A percentile compares a stretch with the other conserved stretches of the same genome.
Conservation (phyloP, 2,797 vertebrate genomes). For the Odontamblyopus rebecca region DNA sequence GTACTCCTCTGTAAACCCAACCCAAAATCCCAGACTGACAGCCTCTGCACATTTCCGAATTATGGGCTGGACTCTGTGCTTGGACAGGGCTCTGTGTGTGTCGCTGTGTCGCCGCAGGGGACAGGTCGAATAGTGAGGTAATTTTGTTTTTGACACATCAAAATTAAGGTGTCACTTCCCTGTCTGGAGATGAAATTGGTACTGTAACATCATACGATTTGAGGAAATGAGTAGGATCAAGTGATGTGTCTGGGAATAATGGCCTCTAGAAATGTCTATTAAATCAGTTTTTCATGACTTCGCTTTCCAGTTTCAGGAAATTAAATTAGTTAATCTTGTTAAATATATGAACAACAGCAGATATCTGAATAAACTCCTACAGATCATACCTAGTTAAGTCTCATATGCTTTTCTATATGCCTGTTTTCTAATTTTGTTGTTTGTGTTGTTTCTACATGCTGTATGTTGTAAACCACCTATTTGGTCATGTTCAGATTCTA, state of each 20-base stretch:
- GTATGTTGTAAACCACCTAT: too few species aligned
- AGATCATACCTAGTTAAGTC: too few species aligned
- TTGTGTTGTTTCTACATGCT: too few species aligned
- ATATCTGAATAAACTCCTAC: background rate
- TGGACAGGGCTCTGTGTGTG: conserved; percentile 9
- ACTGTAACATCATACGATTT: background rate
- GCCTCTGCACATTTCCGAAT: conserved; percentile 5
- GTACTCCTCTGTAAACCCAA: conserved; percentile 27
- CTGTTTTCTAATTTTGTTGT: too few species aligned
- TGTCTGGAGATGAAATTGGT: conserved; percentile 8
- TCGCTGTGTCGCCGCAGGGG: conserved; percentile 11
- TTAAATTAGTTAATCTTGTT: background rate
- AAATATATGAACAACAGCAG: background rate
- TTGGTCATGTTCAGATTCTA: too few species aligned
- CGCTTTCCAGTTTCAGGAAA: background rate
- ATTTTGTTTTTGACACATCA: conserved; percentile 22
- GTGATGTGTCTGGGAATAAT: background rate
- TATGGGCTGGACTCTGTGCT: conserved; percentile 11
- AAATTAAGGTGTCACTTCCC: conserved; percentile 12
- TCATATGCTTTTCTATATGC: too few species aligned
- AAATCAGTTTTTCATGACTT: background rate
- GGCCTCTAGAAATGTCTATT: background rate
- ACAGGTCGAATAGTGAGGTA: conserved; percentile 7
- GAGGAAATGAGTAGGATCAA: conserved; percentile 1
- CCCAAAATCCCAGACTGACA: conserved; percentile 34